A percentile compares a stretch with the other conserved stretches of the same genome.
Conservation (phyloP, 2,113 vertebrate species). For the Opisthocomus hoazin region DNA sequence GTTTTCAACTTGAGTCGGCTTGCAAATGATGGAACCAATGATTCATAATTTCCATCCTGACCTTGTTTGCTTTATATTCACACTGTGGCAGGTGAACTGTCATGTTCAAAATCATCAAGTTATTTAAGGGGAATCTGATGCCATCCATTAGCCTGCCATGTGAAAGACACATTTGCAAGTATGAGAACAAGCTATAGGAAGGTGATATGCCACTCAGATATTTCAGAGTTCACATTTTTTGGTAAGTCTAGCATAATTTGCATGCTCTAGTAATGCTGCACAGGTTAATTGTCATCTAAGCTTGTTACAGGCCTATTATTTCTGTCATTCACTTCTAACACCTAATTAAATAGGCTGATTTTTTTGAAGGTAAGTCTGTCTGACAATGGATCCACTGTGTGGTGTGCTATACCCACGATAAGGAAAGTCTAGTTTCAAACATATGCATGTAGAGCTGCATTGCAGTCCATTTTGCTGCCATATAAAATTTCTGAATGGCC, state of each 20-base stretch:
- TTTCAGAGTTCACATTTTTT: neutral
- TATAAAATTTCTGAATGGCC: neutral
- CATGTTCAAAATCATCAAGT: neutral
- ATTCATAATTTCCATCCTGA: slow-evolving; percentile 69
- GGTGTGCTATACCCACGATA: neutral
- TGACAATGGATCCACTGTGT: neutral
- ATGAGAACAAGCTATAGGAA: neutral
- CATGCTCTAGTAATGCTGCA: neutral
- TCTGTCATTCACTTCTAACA: neutral
- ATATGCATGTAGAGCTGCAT: neutral
- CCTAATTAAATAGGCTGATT: neutral
- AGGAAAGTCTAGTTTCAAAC: neutral
- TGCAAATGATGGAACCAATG: slow-evolving; percentile 59
- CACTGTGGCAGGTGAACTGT: slow-evolving; percentile 21
- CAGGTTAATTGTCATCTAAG: neutral
- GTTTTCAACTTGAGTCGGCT: slow-evolving; percentile 56
- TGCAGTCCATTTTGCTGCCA: neutral
- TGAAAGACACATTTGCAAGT: neutral
- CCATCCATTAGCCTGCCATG: neutral
- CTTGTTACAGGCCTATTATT: neutral
- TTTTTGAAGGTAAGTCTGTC: neutral
- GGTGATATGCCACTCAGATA: neutral
- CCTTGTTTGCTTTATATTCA: slow-evolving; percentile 34
- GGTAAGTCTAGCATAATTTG: neutral
- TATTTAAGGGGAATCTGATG: neutral